Conservation (phyloP, 2,113 vertebrate species). For the Chaetorhynchus papuensis region DNA sequence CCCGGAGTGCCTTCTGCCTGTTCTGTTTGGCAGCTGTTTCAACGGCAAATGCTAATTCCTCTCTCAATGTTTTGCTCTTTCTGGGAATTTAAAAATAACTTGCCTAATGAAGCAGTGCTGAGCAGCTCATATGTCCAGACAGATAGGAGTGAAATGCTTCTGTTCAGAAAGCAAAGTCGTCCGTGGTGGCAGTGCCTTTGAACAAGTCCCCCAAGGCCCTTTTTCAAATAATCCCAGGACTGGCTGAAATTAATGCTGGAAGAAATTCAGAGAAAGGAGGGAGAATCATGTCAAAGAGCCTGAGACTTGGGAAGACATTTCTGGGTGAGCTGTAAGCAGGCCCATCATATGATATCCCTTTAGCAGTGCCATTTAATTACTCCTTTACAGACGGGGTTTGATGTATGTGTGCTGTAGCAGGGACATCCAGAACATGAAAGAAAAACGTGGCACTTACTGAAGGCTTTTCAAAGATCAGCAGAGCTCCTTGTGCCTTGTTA, state of each 20-base stretch:
- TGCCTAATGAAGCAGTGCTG: conserved; percentile 45
- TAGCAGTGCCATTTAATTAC: neutral
- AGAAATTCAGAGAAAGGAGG: conserved; percentile 34
- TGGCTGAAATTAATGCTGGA: conserved; percentile 45
- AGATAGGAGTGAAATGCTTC: conserved; percentile 49
- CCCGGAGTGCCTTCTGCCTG: neutral
- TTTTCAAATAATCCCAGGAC: conserved; percentile 38
- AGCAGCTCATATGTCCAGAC: conserved; percentile 44
- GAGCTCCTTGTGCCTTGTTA: neutral
- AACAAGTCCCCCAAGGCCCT: conserved; percentile 25
- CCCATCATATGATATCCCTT: neutral
- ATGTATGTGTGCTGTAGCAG: neutral
- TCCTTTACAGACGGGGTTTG: neutral
- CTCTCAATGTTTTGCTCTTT: conserved; percentile 45
- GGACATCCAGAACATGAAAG: conserved; percentile 9
- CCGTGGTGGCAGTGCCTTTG: conserved; percentile 27
- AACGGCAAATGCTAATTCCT: conserved; percentile 40
- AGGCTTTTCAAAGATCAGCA: neutral
- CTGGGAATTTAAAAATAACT: conserved; percentile 63
- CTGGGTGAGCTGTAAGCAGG: conserved; percentile 20
- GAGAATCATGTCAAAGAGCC: neutral
- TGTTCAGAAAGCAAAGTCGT: conserved; percentile 26
- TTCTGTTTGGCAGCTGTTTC: conserved; percentile 8
- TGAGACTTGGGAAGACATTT: conserved; percentile 25
- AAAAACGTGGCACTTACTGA: neutral